These are phyloP conservation scores for Brevipalpus yothersi DNA, from an alignment of 1,140 invertebrate genomes.

Conservation along the genomic window DNA sequence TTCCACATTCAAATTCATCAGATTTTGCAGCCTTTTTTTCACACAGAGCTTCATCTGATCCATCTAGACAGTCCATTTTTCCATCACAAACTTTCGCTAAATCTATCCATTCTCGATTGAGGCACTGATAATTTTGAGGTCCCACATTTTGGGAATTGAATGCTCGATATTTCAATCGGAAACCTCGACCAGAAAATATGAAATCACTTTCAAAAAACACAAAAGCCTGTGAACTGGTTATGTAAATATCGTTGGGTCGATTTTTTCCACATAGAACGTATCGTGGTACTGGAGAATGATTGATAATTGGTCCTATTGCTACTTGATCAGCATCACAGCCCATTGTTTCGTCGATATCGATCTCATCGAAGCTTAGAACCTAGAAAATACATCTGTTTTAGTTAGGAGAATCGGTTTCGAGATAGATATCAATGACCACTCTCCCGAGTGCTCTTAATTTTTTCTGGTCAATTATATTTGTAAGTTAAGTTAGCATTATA, in stretches of 20 bases:
- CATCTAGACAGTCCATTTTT: slow-evolving; percentile 70
- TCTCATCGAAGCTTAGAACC: not conserved
- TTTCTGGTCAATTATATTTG: too few species aligned
- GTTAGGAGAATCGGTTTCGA: too few species aligned
- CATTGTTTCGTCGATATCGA: not conserved
- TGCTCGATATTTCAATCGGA: not conserved
- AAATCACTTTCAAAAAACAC: not conserved
- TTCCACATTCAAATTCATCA: slow-evolving; percentile 1
- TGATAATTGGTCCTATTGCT: not conserved
- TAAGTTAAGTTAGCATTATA: too few species aligned
- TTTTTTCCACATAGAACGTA: not conserved
- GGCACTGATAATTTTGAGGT: not conserved
- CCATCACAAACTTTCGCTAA: slow-evolving; percentile 43
- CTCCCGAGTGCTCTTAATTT: too few species aligned
- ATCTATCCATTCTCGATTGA: not conserved
- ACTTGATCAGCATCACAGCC: not conserved
- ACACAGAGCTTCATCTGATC: slow-evolving; percentile 36
- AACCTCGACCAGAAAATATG: not conserved
- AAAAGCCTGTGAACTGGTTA: not conserved
- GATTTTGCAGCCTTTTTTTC: not conserved
- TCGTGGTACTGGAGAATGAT: not conserved
- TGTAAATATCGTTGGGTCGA: not conserved
- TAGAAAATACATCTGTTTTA: too few species aligned
- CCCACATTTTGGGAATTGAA: not conserved
- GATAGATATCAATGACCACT: too few species aligned